Evolutionary conservation across 2,113 vertebrate genomes (phyloP).

Genomic region (Dipodomys stephensi): DNA sequence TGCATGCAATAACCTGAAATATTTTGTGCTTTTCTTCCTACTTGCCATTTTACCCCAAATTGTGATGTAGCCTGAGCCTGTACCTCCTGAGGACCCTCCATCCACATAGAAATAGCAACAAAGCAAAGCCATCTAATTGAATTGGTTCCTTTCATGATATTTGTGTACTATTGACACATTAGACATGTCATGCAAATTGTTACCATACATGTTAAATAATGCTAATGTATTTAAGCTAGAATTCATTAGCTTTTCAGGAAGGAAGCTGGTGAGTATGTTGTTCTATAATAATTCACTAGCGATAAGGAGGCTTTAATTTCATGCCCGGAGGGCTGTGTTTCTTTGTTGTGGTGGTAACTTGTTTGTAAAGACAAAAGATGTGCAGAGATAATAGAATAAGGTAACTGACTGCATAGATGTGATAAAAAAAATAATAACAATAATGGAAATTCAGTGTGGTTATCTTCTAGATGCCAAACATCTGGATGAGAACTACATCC

Average conservation of each 20-base stretch:
- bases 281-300: constrained; percentile 35
- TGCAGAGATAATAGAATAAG: constrained; percentile 41
- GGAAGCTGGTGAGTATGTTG: constrained; percentile 36
- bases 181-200: constrained; percentile 42
- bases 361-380: constrained; percentile 64
- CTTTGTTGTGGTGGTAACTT: constrained; percentile 31
- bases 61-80: not conserved
- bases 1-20: not conserved
- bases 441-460: not conserved
- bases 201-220: constrained; percentile 26
- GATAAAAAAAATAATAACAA: constrained; percentile 21
- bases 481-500: constrained; percentile 30
- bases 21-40: not conserved
- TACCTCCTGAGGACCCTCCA: not conserved
- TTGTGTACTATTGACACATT: constrained; percentile 17
- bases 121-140: constrained; percentile 28
- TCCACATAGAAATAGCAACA: constrained; percentile 7
- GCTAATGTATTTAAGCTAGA: constrained; percentile 52
- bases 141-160: constrained; percentile 29
- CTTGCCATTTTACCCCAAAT: not conserved
- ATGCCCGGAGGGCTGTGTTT: not conserved
- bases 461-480: constrained; percentile 48
- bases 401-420: constrained; percentile 32
- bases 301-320: constrained; percentile 60
- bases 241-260: constrained; percentile 60